Evolutionary conservation across 2,797 vertebrate species (phyloP), one percentile per base, ranked within the genome.

Genomic region (Uromys caudimaculatus): DNA sequence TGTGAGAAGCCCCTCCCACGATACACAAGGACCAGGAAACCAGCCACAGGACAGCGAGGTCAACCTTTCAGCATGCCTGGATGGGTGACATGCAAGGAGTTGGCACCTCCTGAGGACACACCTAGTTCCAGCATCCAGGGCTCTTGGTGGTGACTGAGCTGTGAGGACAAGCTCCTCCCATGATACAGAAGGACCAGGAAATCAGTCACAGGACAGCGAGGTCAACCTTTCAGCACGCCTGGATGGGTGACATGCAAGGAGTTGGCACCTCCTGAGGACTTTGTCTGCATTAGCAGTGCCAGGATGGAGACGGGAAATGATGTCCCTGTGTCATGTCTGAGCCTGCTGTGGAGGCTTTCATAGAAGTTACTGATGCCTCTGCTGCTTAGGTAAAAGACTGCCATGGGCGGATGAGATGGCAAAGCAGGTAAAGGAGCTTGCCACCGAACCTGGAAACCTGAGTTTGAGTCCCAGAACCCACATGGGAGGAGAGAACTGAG

Each of bases 121-220:
- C 41, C 78, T 6, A 83, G 58, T 2, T 85, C 24, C 82, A 29
- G 44, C 54, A 73, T 58, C 84, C 38, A 21, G 24, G 47, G 35
- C 69, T 89, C 44, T 78, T 13, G 9, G 54, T 0, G 1, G 52
- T 0, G 0, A 10, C 9, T n/a, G 52, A 11, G 29, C 62, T 56
- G 21, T 2, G 29, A 90, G 24, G 62, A 84, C 29, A 14, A n/a
- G 23, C 21, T 29, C n/a, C 2, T 27, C 29, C 35, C 8, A 10
- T 0, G 11, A 12, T 19, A 41, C 69, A 23, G 24, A 67, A 47
- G 54, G 79, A 35, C 58, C 23, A 0, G 29, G 1, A 0, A 11
- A n/a, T 29, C 23, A 29, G 50, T 21, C 5, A 0, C 0, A 35
- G 9, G 60, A 5, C 54, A 0, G 13, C 0, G 76, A 71, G 17